Conservation (phyloP, 2,888 invertebrate genomes). For the Autographa gamma region DNA sequence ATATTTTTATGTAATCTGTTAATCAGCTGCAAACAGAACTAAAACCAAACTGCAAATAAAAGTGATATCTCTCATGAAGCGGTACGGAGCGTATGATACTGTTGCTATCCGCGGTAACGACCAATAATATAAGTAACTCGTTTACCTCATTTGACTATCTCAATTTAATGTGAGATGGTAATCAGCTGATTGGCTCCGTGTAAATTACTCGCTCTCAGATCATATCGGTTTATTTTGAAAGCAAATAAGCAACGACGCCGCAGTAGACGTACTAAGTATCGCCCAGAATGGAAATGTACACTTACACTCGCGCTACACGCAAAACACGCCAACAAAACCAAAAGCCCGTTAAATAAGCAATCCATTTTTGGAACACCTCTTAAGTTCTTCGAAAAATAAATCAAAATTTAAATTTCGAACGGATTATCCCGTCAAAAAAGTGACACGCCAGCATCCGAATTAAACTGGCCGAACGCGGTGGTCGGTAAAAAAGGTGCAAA, state of each 20-base stretch:
- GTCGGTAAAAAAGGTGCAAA: slow-evolving; percentile 61
- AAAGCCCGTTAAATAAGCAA: slow-evolving; percentile 41
- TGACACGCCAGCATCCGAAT: slow-evolving; percentile 75
- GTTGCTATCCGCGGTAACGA: slow-evolving; percentile 25
- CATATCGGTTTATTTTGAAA: slow-evolving; percentile 51
- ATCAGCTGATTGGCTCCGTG: slow-evolving; percentile 49
- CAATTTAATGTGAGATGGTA: slow-evolving; percentile 51
- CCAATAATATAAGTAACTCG: slow-evolving; percentile 21
- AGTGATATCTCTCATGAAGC: slow-evolving; percentile 28
- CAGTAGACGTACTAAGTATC: slow-evolving; percentile 42
- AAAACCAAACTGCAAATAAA: slow-evolving; percentile 28
- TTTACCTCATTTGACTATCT: slow-evolving; percentile 44
- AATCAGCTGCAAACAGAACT: slow-evolving; percentile 6
- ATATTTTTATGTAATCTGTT: neutral
- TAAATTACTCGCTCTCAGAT: slow-evolving; percentile 44
- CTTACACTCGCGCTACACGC: slow-evolving; percentile 25
- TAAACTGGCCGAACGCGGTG: slow-evolving; percentile 68
- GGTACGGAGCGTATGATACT: slow-evolving; percentile 18
- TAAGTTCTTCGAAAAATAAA: slow-evolving; percentile 45
- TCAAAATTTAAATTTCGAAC: slow-evolving; percentile 43
- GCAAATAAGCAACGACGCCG: slow-evolving; percentile 46
- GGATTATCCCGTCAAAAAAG: slow-evolving; percentile 81
- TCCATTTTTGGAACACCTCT: slow-evolving; percentile 48
- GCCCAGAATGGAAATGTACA: slow-evolving; percentile 38
- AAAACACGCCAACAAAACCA: slow-evolving; percentile 34